phyloP scores from a whole-genome alignment of 2,797 vertebrate genomes.

The Ctenopoma kingsleyae region DNA sequence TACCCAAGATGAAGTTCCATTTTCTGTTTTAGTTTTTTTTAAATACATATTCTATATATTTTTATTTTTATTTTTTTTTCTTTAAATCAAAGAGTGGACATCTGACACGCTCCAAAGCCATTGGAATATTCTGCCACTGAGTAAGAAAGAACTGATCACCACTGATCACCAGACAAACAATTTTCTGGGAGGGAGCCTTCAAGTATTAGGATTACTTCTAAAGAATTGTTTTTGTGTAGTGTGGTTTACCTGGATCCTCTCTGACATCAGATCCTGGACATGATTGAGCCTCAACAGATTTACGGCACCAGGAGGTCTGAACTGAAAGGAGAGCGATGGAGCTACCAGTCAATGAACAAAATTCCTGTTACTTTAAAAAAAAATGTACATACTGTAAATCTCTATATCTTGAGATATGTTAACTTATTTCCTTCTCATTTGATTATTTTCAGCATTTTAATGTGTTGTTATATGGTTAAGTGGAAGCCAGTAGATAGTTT shows the following conservation, averaged over 20 bases:
- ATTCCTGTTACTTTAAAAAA: slow-evolving; percentile 68
- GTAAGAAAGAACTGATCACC: slow-evolving; percentile 39
- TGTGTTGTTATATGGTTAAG: slow-evolving; percentile 75
- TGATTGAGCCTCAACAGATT: slow-evolving; percentile 54
- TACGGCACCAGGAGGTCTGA: slow-evolving; percentile 39
- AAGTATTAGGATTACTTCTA: slow-evolving; percentile 35
- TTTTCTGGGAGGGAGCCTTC: slow-evolving; percentile 36
- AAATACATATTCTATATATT: slow-evolving; percentile 70
- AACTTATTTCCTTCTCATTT: slow-evolving; percentile 82
- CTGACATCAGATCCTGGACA: slow-evolving; percentile 47
- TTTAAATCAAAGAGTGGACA: slow-evolving; percentile 65
- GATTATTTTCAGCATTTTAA: slow-evolving; percentile 74
- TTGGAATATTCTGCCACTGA: slow-evolving; percentile 50
- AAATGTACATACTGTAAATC: slow-evolving; percentile 87
- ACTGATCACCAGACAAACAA: slow-evolving; percentile 23
- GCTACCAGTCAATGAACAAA: slow-evolving; percentile 60
- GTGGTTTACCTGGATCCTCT: slow-evolving; percentile 55
- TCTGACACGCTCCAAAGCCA: slow-evolving; percentile 72
- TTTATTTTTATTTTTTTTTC: slow-evolving; percentile 69
- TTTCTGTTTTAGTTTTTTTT: slow-evolving; percentile 43
- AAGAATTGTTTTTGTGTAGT: slow-evolving; percentile 15
- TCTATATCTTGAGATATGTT: slow-evolving; percentile 75
- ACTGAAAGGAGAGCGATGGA: slow-evolving; percentile 36
- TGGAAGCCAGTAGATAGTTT: slow-evolving; percentile 80
- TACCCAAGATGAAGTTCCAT: slow-evolving; percentile 46